Base-by-base conservation (phyloP, 30 jellyfish, hydroid and myxozoan genomes). In the Pseudorhiza aurosa region DNA sequence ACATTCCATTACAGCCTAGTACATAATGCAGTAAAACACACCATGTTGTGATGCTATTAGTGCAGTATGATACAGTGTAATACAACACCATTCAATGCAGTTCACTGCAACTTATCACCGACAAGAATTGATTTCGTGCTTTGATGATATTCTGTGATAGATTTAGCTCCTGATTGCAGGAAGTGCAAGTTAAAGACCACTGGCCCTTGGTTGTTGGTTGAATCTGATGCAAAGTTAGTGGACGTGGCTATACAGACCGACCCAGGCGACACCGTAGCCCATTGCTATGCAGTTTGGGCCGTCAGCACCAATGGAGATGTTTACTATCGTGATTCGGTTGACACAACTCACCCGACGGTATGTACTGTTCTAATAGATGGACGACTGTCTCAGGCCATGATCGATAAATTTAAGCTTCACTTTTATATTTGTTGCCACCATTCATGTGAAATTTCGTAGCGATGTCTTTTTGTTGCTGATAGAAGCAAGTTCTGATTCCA, bases 291-390 rank as follows among this genome's bases (percentile, higher is more conserved):
- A 30, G 97, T 93, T 8, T 93, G 99, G 99, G 99, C 99, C 15
- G 99, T 93, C 36, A 73, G 97, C 56, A 65, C 81, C 62, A 81
- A 87, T 21, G 99, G 99, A 26, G 95, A 93, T 75, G 97, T 93
- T 26, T 55, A 79, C 58, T 87, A 28, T 45, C 53, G 99, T 36
- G 78, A 56, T 42, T 83, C 83, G n/a, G 97, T 93, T 24, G 30
- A 60, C 56, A 47, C 68, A 31, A 56, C 44, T 2, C 25, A 22
- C 21, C 99, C 99, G 29, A 86, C 81, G 87, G 99, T 93, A 58
- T 0, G 82, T 1, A 9, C 8, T 68, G 9, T 29, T 68, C 28
- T 18, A 33, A n/a, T n/a, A n/a, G n/a, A n/a, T n/a, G n/a, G n/a
- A n/a, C n/a, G n/a, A n/a, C n/a, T n/a, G 77, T 33, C 21, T 33